Base-by-base conservation (phyloP, 2,888 invertebrate genomes). In the Drosophila fulvimacula region DNA sequence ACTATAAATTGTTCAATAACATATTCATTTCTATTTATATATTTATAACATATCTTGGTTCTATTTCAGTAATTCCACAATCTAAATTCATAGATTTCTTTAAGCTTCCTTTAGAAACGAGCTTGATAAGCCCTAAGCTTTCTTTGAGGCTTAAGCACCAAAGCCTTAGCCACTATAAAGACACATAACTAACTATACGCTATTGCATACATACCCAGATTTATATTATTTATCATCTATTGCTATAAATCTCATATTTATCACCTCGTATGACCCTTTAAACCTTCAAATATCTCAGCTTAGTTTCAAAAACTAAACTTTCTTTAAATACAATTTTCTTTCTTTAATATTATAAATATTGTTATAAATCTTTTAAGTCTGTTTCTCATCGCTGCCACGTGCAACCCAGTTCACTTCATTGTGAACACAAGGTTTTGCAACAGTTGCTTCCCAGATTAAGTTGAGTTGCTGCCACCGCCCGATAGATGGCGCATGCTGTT, bases 401-500 rank as follows among this genome's bases (percentile, higher is more conserved):
- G 46, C 30, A 30, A 10, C 27, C 17, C 13, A 46, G n/a, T n/a
- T 44, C 7, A 24, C 15, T 24, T 44, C 41, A 27, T 10, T 3
- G 5, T 10, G 11, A n/a, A 36, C 52, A 13, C 21, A 36, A 52
- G 36, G 36, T 52, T 11, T 27, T 52, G 36, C 60, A 61, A 56
- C 56, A 68, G 62, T 68, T 62, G 62, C 27, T 48, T 39, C 19
- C n/a, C 46, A 34, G 38, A 60, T 55, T 69, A 19, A 3, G 11
- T 42, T 2, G 5, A 66, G 64, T 7, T 83, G 58, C 52, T 7
- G 49, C 75, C 67, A 64, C 58, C 46, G 7, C 15, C 21, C 87
- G 66, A 48, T 53, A 77, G 83, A 17, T 52, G 38, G 74, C 67
- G 76, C 42, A 24, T 24, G 38, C 27, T 36, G 56, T 0, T n/a